Conservation (phyloP, 2,797 vertebrate species). For the Trematomus bernacchii region DNA sequence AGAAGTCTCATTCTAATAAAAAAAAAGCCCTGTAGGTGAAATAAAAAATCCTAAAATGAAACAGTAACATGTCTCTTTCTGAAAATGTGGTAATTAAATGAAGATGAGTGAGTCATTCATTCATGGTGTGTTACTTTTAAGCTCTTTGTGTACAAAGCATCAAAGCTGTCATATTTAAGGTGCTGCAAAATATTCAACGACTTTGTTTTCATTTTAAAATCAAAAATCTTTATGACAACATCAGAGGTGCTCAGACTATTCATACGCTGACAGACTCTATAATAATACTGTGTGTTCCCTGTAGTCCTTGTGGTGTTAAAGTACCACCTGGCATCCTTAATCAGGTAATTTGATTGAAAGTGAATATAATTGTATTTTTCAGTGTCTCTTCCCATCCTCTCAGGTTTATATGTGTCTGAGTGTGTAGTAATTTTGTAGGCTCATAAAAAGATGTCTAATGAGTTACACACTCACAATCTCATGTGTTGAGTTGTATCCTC, state of each 20-base stretch:
- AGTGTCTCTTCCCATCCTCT: conserved; percentile 24
- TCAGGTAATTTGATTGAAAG: conserved; percentile 44
- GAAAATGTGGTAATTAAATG: conserved; percentile 27
- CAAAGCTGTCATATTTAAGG: conserved; percentile 19
- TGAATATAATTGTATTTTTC: conserved; percentile 32
- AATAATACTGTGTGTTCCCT: conserved; percentile 22
- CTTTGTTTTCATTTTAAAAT: conserved; percentile 30
- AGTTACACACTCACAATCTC: conserved; percentile 51
- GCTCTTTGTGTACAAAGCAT: conserved; percentile 31
- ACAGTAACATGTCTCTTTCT: conserved; percentile 27
- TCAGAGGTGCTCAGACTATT: not conserved
- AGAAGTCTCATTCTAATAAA: not conserved
- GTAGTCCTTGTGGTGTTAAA: conserved; percentile 3
- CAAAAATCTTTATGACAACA: conserved; percentile 17
- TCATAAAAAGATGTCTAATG: conserved; percentile 57
- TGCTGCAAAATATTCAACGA: conserved; percentile 29
- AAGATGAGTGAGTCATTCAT: conserved; percentile 34
- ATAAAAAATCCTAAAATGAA: not conserved
- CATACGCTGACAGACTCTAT: conserved; percentile 11
- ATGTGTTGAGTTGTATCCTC: conserved; percentile 49
- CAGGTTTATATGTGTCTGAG: conserved; percentile 22
- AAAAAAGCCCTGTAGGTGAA: not conserved
- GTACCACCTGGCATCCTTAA: conserved; percentile 43
- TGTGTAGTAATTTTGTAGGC: conserved; percentile 23
- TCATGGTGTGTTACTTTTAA: conserved; percentile 23